A percentile compares a stretch with the other conserved stretches of the same genome.
These are phyloP conservation scores for Cryptotis parvus DNA, from an alignment of 2,113 vertebrate genomes.

Conservation along the genomic window DNA sequence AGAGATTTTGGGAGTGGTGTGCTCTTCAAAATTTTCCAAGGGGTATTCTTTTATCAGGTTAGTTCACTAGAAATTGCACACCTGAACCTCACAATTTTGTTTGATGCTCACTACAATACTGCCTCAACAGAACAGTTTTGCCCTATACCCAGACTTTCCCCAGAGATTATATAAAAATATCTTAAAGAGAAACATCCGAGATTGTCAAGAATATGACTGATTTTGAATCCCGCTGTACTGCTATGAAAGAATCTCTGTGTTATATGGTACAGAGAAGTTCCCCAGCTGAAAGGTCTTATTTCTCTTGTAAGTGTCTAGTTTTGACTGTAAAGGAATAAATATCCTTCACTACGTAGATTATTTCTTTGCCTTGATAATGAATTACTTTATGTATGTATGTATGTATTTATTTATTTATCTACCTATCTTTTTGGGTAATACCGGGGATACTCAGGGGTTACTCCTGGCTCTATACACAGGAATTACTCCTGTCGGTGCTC, in stretches of 20 bases:
- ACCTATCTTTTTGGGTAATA: too few species aligned
- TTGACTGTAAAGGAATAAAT: too few species aligned
- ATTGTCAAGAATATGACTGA: neutral
- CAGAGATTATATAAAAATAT: neutral
- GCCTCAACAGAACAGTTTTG: neutral
- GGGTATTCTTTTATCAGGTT: neutral
- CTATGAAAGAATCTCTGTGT: neutral
- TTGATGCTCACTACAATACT: neutral
- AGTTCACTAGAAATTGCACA: neutral
- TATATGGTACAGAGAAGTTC: neutral
- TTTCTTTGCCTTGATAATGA: too few species aligned
- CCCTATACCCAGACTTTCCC: neutral
- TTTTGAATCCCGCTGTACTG: neutral
- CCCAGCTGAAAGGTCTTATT: neutral
- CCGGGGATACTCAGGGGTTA: too few species aligned
- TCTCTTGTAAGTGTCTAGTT: neutral
- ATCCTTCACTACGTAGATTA: too few species aligned
- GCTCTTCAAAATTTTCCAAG: neutral
- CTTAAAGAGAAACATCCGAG: neutral
- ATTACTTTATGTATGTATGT: too few species aligned
- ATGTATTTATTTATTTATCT: too few species aligned
- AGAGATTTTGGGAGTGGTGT: neutral
- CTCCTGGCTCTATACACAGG: too few species aligned
- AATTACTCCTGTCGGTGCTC: too few species aligned
- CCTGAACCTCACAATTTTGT: neutral